Conservation (phyloP, 1,140 invertebrate genomes). For the Drosophila insularis region DNA sequence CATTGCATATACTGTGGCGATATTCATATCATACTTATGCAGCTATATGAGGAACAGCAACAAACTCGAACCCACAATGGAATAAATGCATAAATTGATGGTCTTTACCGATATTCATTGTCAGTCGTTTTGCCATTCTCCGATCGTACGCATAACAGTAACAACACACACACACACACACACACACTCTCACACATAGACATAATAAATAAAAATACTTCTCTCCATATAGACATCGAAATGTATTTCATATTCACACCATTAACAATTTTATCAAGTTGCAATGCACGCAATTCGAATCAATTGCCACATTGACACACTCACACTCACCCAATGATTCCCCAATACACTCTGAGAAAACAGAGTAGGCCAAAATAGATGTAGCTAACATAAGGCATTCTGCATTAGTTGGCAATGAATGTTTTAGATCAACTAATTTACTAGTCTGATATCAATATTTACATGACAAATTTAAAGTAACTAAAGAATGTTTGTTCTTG, state of each 20-base stretch:
- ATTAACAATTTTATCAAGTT: constrained; percentile 57
- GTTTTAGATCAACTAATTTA: no score
- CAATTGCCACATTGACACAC: constrained; percentile 77
- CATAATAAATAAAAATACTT: constrained; percentile 24
- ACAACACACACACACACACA: constrained; percentile 38
- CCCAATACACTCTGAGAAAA: constrained; percentile 20
- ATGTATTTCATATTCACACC: constrained; percentile 50
- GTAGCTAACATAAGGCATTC: no score
- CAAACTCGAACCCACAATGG: neutral
- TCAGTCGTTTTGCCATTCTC: neutral
- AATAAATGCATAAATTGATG: neutral
- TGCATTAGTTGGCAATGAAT: no score
- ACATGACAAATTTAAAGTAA: no score
- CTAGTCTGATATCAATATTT: no score
- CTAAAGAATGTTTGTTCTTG: no score
- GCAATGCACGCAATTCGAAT: constrained; percentile 68
- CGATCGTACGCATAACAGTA: constrained; percentile 44
- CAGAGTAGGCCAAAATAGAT: no score
- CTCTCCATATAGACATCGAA: constrained; percentile 9
- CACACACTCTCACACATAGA: no score
- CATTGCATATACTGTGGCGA: neutral
- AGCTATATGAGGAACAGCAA: neutral
- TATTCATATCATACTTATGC: neutral
- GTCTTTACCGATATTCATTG: neutral
- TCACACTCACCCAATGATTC: constrained; percentile 44